These are phyloP conservation scores for rat (Rattus norvegicus) DNA, from an alignment of 2,113 vertebrate species.

Conservation along the genomic window GRCr8 NC_086035.1:40204001-40204500, in stretches of 20 bases:
- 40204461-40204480: too few species aligned
- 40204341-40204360: neutral
- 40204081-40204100: neutral
- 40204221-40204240: neutral
- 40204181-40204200: neutral
- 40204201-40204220: neutral
- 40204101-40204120: neutral
- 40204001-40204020: too few species aligned
- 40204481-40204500: too few species aligned
- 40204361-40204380: neutral
- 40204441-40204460: neutral
- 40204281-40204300: neutral
- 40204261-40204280: neutral
- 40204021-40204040: neutral
- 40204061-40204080: neutral
- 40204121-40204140: neutral
- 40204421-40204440: neutral
- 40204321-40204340: neutral
- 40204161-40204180: neutral
- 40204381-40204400: neutral
- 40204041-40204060: neutral
- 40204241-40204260: neutral
- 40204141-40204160: neutral
- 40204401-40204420: neutral
- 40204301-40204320: neutral